A percentile compares a stretch with the other conserved stretches of the same genome.
These are phyloP conservation scores for Lacerta viridis DNA, from an alignment of 2,797 vertebrate species.

Conservation along the genomic window DNA sequence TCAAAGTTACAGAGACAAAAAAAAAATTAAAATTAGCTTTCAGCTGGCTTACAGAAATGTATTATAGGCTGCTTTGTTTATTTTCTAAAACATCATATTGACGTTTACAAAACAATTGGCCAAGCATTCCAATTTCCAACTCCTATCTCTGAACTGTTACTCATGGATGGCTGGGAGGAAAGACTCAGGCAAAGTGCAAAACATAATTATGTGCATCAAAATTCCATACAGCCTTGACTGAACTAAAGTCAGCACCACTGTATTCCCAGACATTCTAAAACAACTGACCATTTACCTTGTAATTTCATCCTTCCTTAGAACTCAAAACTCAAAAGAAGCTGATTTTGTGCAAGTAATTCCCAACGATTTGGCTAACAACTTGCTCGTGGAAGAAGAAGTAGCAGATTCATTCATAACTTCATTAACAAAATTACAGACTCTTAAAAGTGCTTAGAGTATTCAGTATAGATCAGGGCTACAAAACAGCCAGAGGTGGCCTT, in stretches of 20 bases:
- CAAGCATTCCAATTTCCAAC: background rate
- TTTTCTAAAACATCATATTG: background rate
- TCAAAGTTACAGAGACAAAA: background rate
- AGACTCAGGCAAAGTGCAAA: background rate
- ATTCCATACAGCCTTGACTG: background rate
- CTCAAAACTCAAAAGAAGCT: background rate
- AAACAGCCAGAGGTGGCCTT: background rate
- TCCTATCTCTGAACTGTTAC: background rate
- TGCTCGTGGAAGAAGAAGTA: background rate
- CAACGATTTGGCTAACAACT: background rate
- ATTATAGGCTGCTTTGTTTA: too few species aligned
- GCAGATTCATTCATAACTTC: background rate
- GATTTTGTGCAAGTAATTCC: background rate
- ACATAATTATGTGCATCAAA: background rate
- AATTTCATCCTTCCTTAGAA: too few species aligned
- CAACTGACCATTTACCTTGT: background rate
- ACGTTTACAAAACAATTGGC: background rate
- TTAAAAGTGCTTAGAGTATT: background rate
- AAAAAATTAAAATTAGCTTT: background rate
- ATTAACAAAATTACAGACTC: background rate
- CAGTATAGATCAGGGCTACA: background rate
- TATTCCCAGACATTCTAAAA: background rate
- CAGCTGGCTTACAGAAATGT: constrained; percentile 4
- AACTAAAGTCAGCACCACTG: background rate
- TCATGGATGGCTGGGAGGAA: background rate